Conservation (phyloP, 2,888 invertebrate species). For the Eilema griseolum region DNA sequence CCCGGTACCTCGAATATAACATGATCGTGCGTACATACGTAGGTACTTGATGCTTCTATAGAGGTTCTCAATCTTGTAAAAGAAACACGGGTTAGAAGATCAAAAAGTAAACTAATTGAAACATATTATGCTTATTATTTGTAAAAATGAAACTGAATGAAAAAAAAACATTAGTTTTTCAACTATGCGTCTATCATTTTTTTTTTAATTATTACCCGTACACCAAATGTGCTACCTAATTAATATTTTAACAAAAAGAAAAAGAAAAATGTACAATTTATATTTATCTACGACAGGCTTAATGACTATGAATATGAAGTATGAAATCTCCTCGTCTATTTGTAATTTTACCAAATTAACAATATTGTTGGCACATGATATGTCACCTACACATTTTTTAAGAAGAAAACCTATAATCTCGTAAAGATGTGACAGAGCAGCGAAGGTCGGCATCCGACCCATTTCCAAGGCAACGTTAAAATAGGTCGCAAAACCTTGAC, state of each 20-base stretch:
- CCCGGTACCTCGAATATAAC: conserved; percentile 13
- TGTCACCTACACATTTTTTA: conserved; percentile 1
- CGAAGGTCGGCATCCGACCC: conserved; percentile 59
- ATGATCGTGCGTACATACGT: neutral
- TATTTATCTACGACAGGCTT: too few species aligned
- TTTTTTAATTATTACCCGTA: too few species aligned
- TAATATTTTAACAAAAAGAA: too few species aligned
- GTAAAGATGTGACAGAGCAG: conserved; percentile 24
- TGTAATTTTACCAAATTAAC: conserved; percentile 4
- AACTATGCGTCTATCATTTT: too few species aligned
- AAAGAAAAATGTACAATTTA: too few species aligned
- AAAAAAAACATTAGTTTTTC: too few species aligned
- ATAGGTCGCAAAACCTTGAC: conserved; percentile 59
- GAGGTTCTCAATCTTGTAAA: neutral
- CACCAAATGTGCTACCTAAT: too few species aligned
- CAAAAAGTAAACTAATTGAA: neutral
- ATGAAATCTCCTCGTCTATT: neutral
- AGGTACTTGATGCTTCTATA: neutral
- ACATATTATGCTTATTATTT: too few species aligned
- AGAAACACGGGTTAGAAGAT: too few species aligned
- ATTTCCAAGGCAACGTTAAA: conserved; percentile 58
- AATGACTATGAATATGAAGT: neutral
- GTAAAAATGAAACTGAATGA: too few species aligned
- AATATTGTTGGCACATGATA: conserved; percentile 18
- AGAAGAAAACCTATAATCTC: conserved; percentile 29